Evolutionary conservation across 2,888 invertebrate species (phyloP).

Genomic region (Prenolepis imparis): DNA sequence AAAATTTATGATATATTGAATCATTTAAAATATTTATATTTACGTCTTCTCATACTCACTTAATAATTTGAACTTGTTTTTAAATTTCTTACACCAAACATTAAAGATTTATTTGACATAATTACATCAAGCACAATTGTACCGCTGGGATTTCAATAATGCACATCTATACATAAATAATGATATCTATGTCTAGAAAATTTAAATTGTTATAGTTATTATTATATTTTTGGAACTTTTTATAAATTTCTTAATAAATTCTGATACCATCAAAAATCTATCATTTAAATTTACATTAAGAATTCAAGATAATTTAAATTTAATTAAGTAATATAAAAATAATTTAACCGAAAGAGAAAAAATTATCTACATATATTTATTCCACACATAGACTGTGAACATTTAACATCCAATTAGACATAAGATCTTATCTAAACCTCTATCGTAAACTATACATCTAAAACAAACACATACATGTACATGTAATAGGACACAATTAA

Average conservation of each 20-base stretch:
- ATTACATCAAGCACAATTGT: not conserved
- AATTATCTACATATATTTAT: not conserved
- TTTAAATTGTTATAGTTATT: not conserved
- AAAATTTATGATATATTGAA: not conserved
- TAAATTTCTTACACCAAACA: conserved; percentile 4
- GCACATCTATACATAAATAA: not conserved
- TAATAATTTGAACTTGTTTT: not conserved
- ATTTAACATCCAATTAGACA: not conserved
- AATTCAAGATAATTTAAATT: conserved; percentile 1
- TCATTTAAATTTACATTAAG: conserved; percentile 22
- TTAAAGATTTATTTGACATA: not conserved
- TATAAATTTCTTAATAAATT: not conserved
- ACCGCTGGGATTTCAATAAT: not conserved
- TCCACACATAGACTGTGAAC: conserved; percentile 5
- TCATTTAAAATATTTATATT: not conserved
- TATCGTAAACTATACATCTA: not conserved
- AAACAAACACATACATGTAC: not conserved
- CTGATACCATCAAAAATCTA: not conserved
- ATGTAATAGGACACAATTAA: conserved; percentile 1
- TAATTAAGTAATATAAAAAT: not conserved
- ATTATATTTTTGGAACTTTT: not conserved
- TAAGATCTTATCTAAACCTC: not conserved
- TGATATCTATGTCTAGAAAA: not conserved
- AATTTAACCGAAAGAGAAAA: not conserved
- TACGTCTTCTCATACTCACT: not conserved